A percentile compares a stretch with the other conserved stretches of the same genome.
Evolutionary conservation across 92 coral and sea anemone species (phyloP).

Genomic region (Parazoanthus atlanticus): DNA sequence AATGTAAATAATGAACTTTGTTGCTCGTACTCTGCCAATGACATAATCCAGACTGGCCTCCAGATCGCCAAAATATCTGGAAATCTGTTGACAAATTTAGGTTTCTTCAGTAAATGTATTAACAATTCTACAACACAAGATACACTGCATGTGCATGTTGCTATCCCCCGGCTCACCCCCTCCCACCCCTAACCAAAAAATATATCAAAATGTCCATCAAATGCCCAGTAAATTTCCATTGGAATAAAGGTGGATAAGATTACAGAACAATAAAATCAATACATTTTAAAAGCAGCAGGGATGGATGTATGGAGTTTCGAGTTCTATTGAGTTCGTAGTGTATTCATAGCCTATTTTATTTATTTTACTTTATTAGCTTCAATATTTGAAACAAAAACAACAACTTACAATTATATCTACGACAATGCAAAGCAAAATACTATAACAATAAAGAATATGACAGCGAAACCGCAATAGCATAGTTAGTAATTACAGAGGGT

Average conservation of each 20-base stretch:
- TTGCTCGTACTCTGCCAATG: conserved; percentile 79
- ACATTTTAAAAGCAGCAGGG: too few relatives aligned
- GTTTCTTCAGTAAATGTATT: neutral
- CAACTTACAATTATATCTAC: too few relatives aligned
- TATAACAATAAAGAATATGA: too few relatives aligned
- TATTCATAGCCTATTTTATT: too few relatives aligned
- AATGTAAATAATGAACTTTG: conserved; percentile 76
- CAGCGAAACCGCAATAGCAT: too few relatives aligned
- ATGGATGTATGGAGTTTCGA: too few relatives aligned
- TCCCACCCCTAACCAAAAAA: neutral
- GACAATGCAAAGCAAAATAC: too few relatives aligned
- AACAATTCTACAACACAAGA: neutral
- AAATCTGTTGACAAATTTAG: conserved; percentile 56
- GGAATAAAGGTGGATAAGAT: neutral
- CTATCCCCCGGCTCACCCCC: neutral
- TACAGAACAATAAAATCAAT: neutral
- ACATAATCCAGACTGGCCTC: conserved; percentile 73
- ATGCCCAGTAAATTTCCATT: too few relatives aligned
- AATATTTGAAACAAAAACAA: too few relatives aligned
- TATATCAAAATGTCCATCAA: neutral
- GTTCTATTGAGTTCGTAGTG: too few relatives aligned
- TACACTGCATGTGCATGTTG: neutral
- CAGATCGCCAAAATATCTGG: conserved; percentile 70
- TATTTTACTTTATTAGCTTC: too few relatives aligned
- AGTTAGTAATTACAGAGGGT: too few relatives aligned